Base-by-base conservation (phyloP, 1,140 invertebrate genomes). In the Helicoverpa armigera region DNA sequence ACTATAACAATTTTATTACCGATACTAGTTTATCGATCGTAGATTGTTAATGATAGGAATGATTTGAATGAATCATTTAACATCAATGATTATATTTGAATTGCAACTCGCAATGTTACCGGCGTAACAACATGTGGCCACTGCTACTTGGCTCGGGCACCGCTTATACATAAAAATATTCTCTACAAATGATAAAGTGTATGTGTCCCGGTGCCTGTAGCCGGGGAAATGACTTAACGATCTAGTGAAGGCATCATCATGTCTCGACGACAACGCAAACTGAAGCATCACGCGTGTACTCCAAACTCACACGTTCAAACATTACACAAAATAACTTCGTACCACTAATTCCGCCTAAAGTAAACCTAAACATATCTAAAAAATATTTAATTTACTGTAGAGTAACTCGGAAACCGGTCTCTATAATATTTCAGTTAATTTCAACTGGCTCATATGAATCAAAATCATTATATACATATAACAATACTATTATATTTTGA, bases 401-500 rank as follows among this genome's bases (percentile, higher is more conserved):
- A 58, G 54, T 63, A 70, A 61, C 65, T 12, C 53, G 65, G 63
- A 51, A 56, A 69, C 18, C 50, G 50, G 50, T 18, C 69, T 53
- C 16, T 43, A 13, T 23, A 48, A 79, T 81, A 58, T 81, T 72
- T 81, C 73, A 70, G 60, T 82, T 84, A 85, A 80, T 85, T 82
- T 88, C 81, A 82, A 89, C 85, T 87, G 87, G 80, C 82, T 78
- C 50, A 58, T 83, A 74, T 67, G 56, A 80, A 85, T 79, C 50
- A 50, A 89, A 92, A 93, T 87, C 93, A 93, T 93, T 94, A 94
- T 94, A 94, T 94, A 93, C 93, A 94, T 91, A 94, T 90, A 93
- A 91, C 87, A 90, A 89, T 86, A 87, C 79, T 67, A 53, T 53
- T 65, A 65, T 35, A 77, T 51, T 14, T 35, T 77, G 70, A 73